phyloP scores from a whole-genome alignment of 2,797 vertebrate species.

The Takifugu ocellatus region DNA sequence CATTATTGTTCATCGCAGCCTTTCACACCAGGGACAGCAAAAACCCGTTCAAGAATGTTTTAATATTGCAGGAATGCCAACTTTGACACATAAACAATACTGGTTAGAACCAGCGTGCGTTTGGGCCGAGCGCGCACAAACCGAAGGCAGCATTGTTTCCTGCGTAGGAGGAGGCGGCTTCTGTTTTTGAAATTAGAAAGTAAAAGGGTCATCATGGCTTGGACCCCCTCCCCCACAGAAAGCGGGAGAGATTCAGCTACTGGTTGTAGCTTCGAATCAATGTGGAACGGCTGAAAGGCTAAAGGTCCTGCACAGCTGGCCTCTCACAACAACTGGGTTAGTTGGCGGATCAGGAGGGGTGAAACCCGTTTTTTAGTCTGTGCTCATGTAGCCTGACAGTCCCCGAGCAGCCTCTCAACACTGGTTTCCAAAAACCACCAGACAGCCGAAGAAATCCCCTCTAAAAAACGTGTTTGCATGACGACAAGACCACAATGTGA shows the following conservation, averaged over 20 bases:
- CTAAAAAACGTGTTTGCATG: no score
- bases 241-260: constrained; percentile 20
- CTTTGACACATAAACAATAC: constrained; percentile 49
- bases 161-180: constrained; percentile 45
- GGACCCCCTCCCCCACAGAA: constrained; percentile 24
- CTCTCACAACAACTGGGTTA: constrained; percentile 29
- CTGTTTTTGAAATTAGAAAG: constrained; percentile 53
- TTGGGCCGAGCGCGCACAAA: constrained; percentile 13
- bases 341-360: constrained; percentile 18
- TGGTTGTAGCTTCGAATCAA: constrained; percentile 39
- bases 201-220: constrained; percentile 16
- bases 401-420: no score
- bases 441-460: no score
- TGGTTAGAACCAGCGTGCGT: constrained; percentile 27
- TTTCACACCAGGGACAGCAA: constrained; percentile 24
- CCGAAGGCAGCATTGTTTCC: constrained; percentile 32
- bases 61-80: constrained; percentile 60
- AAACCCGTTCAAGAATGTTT: constrained; percentile 55
- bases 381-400: no score
- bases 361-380: neutral
- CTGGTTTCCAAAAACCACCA: no score
- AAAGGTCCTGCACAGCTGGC: constrained; percentile 40
- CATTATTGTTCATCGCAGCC: constrained; percentile 49
- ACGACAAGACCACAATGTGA: no score
- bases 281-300: constrained; percentile 23